A percentile compares a stretch with the other conserved stretches of the same genome.
Conservation (phyloP, 2,797 vertebrate genomes). For the Buceros bicornis region DNA sequence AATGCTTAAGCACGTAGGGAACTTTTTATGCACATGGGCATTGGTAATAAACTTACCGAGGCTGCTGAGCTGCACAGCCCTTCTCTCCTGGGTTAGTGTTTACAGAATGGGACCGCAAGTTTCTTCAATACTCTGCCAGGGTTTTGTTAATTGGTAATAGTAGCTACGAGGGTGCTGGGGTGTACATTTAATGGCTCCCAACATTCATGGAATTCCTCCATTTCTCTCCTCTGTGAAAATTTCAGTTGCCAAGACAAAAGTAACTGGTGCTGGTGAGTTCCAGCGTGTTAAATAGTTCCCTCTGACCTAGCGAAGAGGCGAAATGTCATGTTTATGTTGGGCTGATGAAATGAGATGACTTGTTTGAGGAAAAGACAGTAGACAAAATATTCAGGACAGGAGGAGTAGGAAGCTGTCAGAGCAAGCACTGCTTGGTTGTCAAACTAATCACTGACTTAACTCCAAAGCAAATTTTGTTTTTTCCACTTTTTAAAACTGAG, state of each 20-base stretch:
- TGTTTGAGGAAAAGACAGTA: conserved; percentile 39
- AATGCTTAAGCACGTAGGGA: not conserved
- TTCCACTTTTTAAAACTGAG: not conserved
- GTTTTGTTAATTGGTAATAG: conserved; percentile 58
- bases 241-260: conserved; percentile 58
- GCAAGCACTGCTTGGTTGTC: not conserved
- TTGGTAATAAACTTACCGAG: not conserved
- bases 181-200: conserved; percentile 21
- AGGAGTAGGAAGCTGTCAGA: not conserved
- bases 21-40: not conserved
- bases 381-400: conserved; percentile 51
- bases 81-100: not conserved
- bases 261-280: conserved; percentile 34
- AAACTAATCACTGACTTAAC: not conserved
- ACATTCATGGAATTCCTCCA: not conserved
- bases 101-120: not conserved
- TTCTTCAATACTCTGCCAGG: conserved; percentile 16
- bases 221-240: conserved; percentile 57
- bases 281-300: not conserved
- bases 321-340: conserved; percentile 48
- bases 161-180: not conserved
- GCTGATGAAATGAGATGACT: conserved; percentile 23
- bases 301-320: conserved; percentile 1
- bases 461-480: not conserved
- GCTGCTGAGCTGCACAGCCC: not conserved